A percentile compares a stretch with the other conserved stretches of the same genome.
Conservation (phyloP, 2,113 vertebrate species). For the Heptranchias perlo region DNA sequence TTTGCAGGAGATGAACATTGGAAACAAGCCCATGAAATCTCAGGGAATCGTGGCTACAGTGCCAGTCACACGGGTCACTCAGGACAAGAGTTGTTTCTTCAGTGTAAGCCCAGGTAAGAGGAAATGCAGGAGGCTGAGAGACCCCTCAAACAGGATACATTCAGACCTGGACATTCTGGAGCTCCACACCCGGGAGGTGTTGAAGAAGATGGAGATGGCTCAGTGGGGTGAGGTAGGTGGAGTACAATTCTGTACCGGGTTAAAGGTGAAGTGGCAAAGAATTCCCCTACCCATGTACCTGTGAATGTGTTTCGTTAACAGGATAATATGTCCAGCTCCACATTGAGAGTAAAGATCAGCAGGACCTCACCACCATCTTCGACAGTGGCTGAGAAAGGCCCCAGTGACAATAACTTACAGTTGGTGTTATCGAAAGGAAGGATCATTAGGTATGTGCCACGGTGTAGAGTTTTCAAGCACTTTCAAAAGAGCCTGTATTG, state of each 20-base stretch:
- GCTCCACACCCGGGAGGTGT: conserved; percentile 85
- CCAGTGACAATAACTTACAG: conserved; percentile 77
- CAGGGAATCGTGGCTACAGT: conserved; percentile 76
- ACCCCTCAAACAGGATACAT: conserved; percentile 73
- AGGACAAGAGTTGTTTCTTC: conserved; percentile 67
- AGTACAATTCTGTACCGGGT: background rate
- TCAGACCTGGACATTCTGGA: conserved; percentile 91
- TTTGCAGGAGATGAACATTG: conserved; percentile 74
- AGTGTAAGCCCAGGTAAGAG: conserved; percentile 59
- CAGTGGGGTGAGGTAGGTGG: conserved; percentile 77
- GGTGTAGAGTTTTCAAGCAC: background rate
- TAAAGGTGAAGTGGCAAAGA: background rate
- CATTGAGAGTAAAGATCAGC: conserved; percentile 82
- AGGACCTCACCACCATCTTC: conserved; percentile 84
- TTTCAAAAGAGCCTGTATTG: background rate
- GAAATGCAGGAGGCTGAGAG: conserved; percentile 76
- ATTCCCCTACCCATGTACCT: background rate
- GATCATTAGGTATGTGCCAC: conserved; percentile 75
- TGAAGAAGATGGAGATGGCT: conserved; percentile 86
- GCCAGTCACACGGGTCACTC: conserved; percentile 69
- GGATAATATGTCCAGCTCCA: conserved; percentile 68
- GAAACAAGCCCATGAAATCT: conserved; percentile 80
- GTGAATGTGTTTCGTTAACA: conserved; percentile 46
- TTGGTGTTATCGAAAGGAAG: conserved; percentile 87
- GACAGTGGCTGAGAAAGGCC: conserved; percentile 69